Evolutionary conservation across 2,797 vertebrate species (phyloP).

Genomic region (Sternotherus odoratus): DNA sequence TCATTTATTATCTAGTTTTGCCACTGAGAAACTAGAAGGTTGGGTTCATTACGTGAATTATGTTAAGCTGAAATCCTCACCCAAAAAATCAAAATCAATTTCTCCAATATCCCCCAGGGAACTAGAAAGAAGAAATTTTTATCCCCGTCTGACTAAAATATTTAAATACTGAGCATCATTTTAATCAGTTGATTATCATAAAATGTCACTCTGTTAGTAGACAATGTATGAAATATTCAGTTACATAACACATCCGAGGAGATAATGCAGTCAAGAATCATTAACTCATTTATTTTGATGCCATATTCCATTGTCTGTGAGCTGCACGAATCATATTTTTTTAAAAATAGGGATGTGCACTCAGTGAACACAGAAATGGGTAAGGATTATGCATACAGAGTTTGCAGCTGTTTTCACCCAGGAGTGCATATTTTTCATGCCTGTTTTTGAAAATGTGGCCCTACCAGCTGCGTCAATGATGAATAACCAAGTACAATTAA

Average conservation of each 20-base stretch:
- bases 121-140: conserved; percentile 17
- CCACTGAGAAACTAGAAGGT: conserved; percentile 9
- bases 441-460: background rate
- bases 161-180: conserved; percentile 27
- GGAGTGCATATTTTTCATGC: background rate
- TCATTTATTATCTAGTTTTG: background rate
- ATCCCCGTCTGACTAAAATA: conserved; percentile 21
- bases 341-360: background rate
- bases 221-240: conserved; percentile 35
- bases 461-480: background rate
- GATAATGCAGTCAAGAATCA: background rate
- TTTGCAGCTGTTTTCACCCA: background rate
- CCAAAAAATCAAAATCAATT: conserved; percentile 38
- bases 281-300: background rate
- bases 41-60: conserved; percentile 46
- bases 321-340: background rate
- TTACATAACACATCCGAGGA: background rate
- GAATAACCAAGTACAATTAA: background rate
- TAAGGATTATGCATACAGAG: background rate
- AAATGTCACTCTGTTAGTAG: conserved; percentile 34
- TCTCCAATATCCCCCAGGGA: conserved; percentile 13
- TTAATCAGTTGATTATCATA: conserved; percentile 27
- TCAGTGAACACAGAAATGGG: background rate
- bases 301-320: background rate
- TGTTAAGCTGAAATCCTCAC: conserved; percentile 27